Evolutionary conservation across 2,797 vertebrate genomes (phyloP).

Genomic region (Odontamblyopus rebecca): DNA sequence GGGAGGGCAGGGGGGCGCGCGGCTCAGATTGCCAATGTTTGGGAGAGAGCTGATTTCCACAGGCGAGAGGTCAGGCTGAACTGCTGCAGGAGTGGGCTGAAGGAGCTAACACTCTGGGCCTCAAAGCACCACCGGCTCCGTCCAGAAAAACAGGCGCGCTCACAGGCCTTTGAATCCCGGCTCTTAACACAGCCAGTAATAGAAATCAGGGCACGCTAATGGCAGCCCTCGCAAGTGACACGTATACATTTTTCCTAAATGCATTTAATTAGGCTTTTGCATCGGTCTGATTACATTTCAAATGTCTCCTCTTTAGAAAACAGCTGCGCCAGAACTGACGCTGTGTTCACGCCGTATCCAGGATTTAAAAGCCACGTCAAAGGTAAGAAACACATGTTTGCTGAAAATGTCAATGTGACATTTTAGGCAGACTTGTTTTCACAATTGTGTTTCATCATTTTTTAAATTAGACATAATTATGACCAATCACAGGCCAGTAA

Average conservation of each 20-base stretch:
- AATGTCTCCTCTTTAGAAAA: conserved; percentile 81
- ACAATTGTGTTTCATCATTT: conserved; percentile 1
- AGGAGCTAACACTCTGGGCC: conserved; percentile 73
- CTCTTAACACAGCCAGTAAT: conserved; percentile 37
- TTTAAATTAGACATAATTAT: conserved; percentile 11
- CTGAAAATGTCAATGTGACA: conserved; percentile 30
- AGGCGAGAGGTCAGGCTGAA: conserved; percentile 76
- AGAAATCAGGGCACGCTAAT: conserved; percentile 45
- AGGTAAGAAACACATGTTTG: conserved; percentile 74
- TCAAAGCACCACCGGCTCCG: conserved; percentile 69
- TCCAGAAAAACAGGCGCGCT: conserved; percentile 54
- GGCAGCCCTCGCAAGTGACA: conserved; percentile 10
- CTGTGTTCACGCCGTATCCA: conserved; percentile 95
- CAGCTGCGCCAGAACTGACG: conserved; percentile 98
- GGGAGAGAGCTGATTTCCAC: conserved; percentile 82
- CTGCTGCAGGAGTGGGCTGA: conserved; percentile 71
- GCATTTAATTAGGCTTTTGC: conserved; percentile 21
- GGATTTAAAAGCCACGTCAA: conserved; percentile 98
- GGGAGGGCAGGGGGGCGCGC: conserved; percentile 60
- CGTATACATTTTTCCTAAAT: conserved; percentile 12
- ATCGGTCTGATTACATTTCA: conserved; percentile 19
- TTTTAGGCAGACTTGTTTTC: conserved; percentile 28
- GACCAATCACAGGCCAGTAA: not conserved
- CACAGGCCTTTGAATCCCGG: conserved; percentile 53
- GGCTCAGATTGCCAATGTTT: conserved; percentile 82